Evolutionary conservation across 1,140 invertebrate genomes (phyloP).

Genomic region (Drosophila bocqueti): DNA sequence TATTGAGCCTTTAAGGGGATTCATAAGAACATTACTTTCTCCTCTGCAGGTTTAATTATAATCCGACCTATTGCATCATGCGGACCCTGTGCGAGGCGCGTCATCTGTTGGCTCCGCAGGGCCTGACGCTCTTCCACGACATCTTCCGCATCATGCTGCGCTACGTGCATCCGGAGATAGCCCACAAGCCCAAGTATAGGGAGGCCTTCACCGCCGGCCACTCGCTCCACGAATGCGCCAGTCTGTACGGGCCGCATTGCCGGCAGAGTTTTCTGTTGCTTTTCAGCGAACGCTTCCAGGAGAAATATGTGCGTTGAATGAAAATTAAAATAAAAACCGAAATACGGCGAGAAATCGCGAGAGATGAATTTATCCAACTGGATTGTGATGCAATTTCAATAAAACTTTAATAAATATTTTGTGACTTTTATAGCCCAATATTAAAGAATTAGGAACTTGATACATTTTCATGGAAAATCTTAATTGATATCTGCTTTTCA

Average conservation of each 20-base stretch:
- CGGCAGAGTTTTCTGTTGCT: slow-evolving; percentile 74
- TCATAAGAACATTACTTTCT: neutral
- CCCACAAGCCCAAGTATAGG: slow-evolving; percentile 63
- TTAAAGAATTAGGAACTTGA: neutral
- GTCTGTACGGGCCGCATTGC: slow-evolving; percentile 72
- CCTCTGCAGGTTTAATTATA: slow-evolving; percentile 86
- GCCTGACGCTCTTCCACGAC: slow-evolving; percentile 89
- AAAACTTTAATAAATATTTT: slow-evolving; percentile 18
- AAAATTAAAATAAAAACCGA: slow-evolving; percentile 24
- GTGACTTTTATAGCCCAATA: neutral
- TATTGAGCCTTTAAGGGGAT: neutral
- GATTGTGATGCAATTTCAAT: slow-evolving; percentile 15
- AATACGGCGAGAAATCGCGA: slow-evolving; percentile 14
- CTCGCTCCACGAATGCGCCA: slow-evolving; percentile 68
- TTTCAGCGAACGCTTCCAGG: slow-evolving; percentile 55
- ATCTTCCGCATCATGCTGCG: slow-evolving; percentile 88
- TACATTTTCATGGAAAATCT: neutral
- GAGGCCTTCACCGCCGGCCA: slow-evolving; percentile 67
- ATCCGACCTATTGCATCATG: slow-evolving; percentile 88
- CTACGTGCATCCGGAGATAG: slow-evolving; percentile 85
- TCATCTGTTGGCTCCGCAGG: slow-evolving; percentile 86
- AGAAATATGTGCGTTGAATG: slow-evolving; percentile 34
- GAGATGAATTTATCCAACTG: slow-evolving; percentile 30
- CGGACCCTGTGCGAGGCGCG: slow-evolving; percentile 89
- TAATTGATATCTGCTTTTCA: neutral